Conservation (phyloP, 1,140 invertebrate genomes). For the Megathymus violae region DNA sequence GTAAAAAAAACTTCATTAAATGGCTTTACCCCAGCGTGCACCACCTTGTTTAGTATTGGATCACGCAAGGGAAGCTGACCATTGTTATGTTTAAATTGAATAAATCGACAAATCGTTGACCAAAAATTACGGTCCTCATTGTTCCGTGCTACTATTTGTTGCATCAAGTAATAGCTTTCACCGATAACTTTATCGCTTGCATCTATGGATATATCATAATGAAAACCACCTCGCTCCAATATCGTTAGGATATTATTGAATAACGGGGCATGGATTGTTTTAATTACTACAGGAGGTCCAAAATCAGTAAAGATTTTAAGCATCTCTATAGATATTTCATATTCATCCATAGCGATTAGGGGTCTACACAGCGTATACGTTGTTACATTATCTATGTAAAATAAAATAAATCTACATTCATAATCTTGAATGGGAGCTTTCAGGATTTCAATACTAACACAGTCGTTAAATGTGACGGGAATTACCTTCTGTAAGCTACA, state of each 20-base stretch:
- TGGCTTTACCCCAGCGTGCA: background rate
- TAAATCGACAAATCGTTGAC: background rate
- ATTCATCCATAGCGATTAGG: slow-evolving; percentile 2
- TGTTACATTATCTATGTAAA: slow-evolving; percentile 3
- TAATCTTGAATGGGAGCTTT: slow-evolving; percentile 7
- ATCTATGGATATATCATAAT: background rate
- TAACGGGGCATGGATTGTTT: background rate
- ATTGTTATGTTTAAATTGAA: background rate
- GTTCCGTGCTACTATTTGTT: background rate
- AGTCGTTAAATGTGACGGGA: background rate
- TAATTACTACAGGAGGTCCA: slow-evolving; percentile 2
- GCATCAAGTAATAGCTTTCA: background rate
- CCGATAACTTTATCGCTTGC: background rate
- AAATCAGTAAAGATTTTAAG: slow-evolving; percentile 20
- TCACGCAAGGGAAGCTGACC: background rate
- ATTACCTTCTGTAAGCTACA: background rate
- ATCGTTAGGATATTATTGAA: background rate
- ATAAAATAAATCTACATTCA: slow-evolving; percentile 1
- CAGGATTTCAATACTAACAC: background rate
- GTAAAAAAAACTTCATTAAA: background rate
- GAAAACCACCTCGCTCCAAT: background rate
- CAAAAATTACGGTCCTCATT: background rate
- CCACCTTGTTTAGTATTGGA: background rate
- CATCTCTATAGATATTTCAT: slow-evolving; percentile 10
- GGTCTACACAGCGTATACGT: background rate